Conservation (phyloP, 2,888 invertebrate genomes). For the Empis stercorea region DNA sequence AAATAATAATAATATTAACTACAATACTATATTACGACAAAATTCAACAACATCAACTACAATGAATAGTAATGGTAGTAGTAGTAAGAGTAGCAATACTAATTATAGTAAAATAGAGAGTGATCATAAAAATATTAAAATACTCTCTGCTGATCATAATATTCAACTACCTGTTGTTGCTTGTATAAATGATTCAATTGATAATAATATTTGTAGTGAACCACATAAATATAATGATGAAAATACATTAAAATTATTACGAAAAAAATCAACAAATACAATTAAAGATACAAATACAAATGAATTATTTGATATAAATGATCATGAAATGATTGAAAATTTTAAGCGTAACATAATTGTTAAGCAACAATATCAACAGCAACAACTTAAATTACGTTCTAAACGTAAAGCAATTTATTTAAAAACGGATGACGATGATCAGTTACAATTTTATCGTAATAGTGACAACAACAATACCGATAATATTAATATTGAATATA, state of each 20-base stretch:
- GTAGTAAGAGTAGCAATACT: no score
- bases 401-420: slow-evolving; percentile 22
- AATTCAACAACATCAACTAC: neutral
- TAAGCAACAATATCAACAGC: slow-evolving; percentile 13
- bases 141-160: no score
- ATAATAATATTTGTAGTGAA: no score
- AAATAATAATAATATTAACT: no score
- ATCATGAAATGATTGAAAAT: slow-evolving; percentile 21
- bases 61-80: neutral
- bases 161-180: no score
- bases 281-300: neutral
- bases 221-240: no score
- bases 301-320: neutral
- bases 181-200: no score
- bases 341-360: slow-evolving; percentile 28
- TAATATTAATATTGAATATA: neutral
- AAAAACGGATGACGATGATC: slow-evolving; percentile 15
- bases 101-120: neutral
- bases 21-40: neutral
- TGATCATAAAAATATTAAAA: no score
- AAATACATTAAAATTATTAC: no score
- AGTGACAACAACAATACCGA: neutral
- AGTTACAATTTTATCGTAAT: neutral
- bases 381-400: slow-evolving; percentile 8
- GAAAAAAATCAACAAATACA: neutral